Evolutionary conservation across 2,113 vertebrate genomes (phyloP), one percentile per base, ranked within the genome.

Genomic region (Brachyhypopomus occidentalis): DNA sequence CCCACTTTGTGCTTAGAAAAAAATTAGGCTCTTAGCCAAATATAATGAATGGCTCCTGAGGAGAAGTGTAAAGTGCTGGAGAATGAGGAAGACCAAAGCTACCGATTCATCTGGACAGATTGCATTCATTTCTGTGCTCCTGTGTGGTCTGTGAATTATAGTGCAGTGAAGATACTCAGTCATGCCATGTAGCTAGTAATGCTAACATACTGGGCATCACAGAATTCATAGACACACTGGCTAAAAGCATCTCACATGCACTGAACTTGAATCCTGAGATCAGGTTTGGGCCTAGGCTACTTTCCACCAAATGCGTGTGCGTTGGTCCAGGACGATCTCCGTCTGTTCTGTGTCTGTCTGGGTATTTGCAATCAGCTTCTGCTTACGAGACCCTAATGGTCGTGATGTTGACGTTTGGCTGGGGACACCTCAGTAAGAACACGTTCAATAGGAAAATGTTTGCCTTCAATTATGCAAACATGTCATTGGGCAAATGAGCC

Each of bases 391-490:
- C 74, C 72, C 56, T 66, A 72, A 83, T 83, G 77, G 48, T 23
- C 25, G 20, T 62, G 74, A 72, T 38, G 71, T 25, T 78, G 75
- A 66, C 70, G 73, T 83, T 78, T 74, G 48, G 45, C 72, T 62
- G 22, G 23, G 66, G 76, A 67, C 45, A 25, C 81, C 66, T 77
- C 64, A 77, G 77, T 80, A 79, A 41, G 79, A 75, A 62, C 27
- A 16, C 22, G 27, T 64, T 80, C 72, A 41, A 72, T 86, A 74
- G 71, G 58, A 63, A 78, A 78, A 81, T 79, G 70, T 86, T 79
- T 84, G 72, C 75, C 82, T 80, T 84, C 82, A 84, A 84, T 84
- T 83, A 83, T 74, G 48, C 77, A 80, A 86, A 84, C 80, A 84
- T 17, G 76, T 67, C 81, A 34, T 59, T 72, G 48, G 30, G 16